Evolutionary conservation across 2,113 vertebrate genomes (phyloP).

Genomic region (Lota lota): DNA sequence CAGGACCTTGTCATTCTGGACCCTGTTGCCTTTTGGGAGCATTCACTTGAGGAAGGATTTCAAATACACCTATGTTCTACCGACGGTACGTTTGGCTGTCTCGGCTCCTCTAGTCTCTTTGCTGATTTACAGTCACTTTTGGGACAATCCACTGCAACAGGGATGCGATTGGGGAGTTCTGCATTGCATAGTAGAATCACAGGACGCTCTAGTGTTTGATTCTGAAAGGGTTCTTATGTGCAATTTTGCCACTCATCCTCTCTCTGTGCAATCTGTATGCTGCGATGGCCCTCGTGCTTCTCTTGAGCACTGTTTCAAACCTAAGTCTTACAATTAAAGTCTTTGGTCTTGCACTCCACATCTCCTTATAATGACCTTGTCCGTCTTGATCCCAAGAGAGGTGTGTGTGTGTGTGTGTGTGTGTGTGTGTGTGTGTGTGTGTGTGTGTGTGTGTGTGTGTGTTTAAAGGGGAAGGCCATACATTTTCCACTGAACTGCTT

Average conservation of each 20-base stretch:
- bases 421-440: no score
- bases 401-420: no score
- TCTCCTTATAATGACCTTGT: no score
- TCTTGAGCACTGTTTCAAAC: no score
- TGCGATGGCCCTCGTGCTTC: not conserved
- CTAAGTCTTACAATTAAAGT: no score
- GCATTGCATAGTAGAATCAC: not conserved
- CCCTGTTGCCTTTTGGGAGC: conserved; percentile 9
- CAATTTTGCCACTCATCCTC: conserved; percentile 40
- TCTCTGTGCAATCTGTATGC: not conserved
- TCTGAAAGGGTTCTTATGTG: conserved; percentile 39
- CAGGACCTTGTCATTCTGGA: no score
- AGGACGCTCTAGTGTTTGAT: conserved; percentile 11
- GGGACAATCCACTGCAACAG: conserved; percentile 34
- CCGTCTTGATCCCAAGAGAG: no score
- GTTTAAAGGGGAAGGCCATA: no score
- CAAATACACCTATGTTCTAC: conserved; percentile 32
- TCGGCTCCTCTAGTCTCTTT: not conserved
- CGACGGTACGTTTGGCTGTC: not conserved
- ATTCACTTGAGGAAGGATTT: not conserved
- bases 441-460: no score
- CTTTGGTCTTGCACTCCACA: no score
- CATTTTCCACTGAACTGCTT: no score
- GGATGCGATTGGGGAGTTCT: not conserved
- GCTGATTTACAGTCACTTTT: not conserved